Base-by-base conservation (phyloP, 2,797 vertebrate genomes). In the Aphelocoma californica region DNA sequence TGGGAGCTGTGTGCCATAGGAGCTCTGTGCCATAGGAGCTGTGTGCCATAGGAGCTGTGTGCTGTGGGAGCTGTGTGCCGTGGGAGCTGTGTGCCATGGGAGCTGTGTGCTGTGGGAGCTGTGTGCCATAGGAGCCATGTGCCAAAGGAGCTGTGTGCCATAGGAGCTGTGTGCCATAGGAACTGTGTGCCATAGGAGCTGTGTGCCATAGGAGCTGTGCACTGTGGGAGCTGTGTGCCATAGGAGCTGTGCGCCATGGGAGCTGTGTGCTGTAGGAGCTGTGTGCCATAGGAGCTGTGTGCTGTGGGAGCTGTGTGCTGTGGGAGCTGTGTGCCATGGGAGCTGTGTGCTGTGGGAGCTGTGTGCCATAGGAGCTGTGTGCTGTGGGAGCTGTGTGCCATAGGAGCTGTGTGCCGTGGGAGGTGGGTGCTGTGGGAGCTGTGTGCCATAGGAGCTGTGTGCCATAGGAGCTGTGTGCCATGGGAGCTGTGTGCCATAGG, bases 321-420 rank as follows among this genome's bases (percentile, higher is more conserved):
- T 4, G 1, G 23, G 29, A 57, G 26, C 38, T 3, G 10, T 38
- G 44, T 57, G 72, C 19, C 9, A 4, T 50, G 3, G 48, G 25
- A 50, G 25, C 9, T 6, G 4, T 32, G 61, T 64, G 14, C 29
- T 2, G 6, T 26, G 8, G 23, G 62, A n/a, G 32, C 3, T 18
- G 15, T 44, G 13, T 61, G 38, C 28, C 6, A 7, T 9, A 2
- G 24, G 31, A 65, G 10, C 11, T 6, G 4, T 32, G 61, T 64
- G 14, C 29, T 2, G 6, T 26, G 8, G 23, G 62, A n/a, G 32
- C 3, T 32, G 2, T n/a, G 12, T 12, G 15, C 34, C 24, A 14
- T 9, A 5, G 45, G 65, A 48, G 18, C 5, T 10, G 5, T 28
- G 12, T 2, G 7, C 12, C 5, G 2, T 0, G 1, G 32, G 26